phyloP scores from a whole-genome alignment of 2,888 invertebrate genomes.

The Nemapogon koenigi region DNA sequence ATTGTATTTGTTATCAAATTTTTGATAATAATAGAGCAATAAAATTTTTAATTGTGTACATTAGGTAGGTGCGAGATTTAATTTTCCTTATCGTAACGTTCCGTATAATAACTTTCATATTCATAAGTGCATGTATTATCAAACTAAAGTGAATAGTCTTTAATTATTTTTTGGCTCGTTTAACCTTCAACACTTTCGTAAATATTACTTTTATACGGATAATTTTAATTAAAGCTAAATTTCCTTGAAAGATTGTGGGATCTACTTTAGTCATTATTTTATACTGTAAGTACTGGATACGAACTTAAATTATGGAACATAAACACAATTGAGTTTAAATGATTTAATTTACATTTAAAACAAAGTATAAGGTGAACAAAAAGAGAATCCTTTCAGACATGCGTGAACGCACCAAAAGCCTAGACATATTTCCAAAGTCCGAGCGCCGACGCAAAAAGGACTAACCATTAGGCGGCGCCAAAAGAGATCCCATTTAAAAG shows the following conservation, averaged over 20 bases:
- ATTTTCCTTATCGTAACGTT: slow-evolving; percentile 6
- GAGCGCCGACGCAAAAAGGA: slow-evolving; percentile 56
- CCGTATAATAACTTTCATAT: slow-evolving; percentile 7
- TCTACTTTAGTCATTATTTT: background rate
- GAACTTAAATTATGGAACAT: too few species aligned
- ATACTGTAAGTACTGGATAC: background rate
- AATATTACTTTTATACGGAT: too few species aligned
- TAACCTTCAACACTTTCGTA: too few species aligned
- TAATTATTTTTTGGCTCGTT: too few species aligned
- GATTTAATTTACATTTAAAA: slow-evolving; percentile 58
- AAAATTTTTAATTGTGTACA: too few species aligned
- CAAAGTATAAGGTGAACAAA: slow-evolving; percentile 37
- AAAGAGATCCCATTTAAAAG: slow-evolving; percentile 64
- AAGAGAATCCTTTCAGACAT: slow-evolving; percentile 42
- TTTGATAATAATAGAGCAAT: too few species aligned
- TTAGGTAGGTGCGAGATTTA: too few species aligned
- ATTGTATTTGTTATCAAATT: too few species aligned
- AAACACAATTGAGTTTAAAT: slow-evolving; percentile 54
- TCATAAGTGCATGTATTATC: too few species aligned
- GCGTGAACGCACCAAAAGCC: slow-evolving; percentile 56
- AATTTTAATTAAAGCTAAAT: too few species aligned
- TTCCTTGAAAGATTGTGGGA: too few species aligned
- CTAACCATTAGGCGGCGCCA: slow-evolving; percentile 64
- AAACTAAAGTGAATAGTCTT: too few species aligned
- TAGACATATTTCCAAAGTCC: slow-evolving; percentile 40